Percentiles rank a stretch among this genome's conserved stretches.
These are phyloP conservation scores for Umimayanthus chanpuru DNA, from an alignment of 92 coral and sea anemone species.

Conservation along the genomic window DNA sequence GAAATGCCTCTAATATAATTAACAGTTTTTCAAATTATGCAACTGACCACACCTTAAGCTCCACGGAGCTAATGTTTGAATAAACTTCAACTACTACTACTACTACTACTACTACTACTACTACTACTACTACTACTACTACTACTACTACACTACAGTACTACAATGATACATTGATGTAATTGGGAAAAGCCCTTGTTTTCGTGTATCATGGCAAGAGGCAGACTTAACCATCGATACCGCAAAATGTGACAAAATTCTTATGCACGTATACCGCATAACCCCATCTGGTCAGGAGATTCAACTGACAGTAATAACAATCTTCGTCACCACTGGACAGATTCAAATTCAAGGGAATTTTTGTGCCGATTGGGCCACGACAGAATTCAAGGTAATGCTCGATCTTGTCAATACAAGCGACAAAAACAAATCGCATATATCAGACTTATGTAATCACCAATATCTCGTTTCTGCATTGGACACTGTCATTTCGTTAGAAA, in stretches of 20 bases:
- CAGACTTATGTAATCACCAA: constrained; percentile 6
- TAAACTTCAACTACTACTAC: too few species aligned
- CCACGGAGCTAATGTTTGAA: too few species aligned
- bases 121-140: too few species aligned
- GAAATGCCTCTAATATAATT: too few species aligned
- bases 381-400: background rate
- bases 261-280: constrained; percentile 25
- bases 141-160: too few species aligned
- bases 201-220: constrained; percentile 29
- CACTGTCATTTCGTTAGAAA: background rate
- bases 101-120: too few species aligned
- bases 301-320: background rate
- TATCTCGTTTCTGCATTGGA: constrained; percentile 31
- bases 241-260: constrained; percentile 21
- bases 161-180: constrained; percentile 8
- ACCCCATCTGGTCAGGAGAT: constrained; percentile 27
- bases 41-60: too few species aligned
- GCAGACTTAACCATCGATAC: constrained; percentile 1
- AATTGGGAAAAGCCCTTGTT: constrained; percentile 14
- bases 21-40: too few species aligned
- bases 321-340: constrained; percentile 1
- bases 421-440: background rate
- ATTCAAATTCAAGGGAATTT: constrained; percentile 12
- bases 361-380: background rate
- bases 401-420: background rate